Evolutionary conservation across 1,140 invertebrate genomes (phyloP).

Genomic region (Arctopsyche grandis): DNA sequence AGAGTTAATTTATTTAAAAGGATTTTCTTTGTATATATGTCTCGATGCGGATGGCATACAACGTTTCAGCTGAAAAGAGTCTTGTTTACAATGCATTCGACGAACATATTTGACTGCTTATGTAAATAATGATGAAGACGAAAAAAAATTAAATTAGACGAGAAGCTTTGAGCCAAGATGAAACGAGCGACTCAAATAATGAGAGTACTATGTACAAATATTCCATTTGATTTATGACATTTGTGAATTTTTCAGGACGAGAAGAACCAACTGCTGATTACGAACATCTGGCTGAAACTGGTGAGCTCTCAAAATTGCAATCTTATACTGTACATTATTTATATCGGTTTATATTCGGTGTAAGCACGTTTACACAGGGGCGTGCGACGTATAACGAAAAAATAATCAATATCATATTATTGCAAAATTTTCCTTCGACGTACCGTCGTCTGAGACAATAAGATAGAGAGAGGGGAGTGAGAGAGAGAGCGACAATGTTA

Average conservation of each 20-base stretch:
- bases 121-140: too few species aligned
- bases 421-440: neutral
- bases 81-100: too few species aligned
- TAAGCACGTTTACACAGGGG: neutral
- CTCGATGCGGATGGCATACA: too few species aligned
- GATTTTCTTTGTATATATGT: too few species aligned
- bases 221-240: neutral
- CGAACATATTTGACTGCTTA: too few species aligned
- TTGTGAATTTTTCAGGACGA: slow-evolving; percentile 76
- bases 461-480: neutral
- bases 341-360: too few species aligned
- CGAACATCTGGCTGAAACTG: slow-evolving; percentile 92
- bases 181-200: neutral
- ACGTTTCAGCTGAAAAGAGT: too few species aligned
- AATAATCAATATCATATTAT: slow-evolving; percentile 16
- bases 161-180: neutral
- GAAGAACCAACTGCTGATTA: slow-evolving; percentile 92
- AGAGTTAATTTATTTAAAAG: too few species aligned
- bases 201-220: neutral
- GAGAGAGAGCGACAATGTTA: slow-evolving; percentile 15
- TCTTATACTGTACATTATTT: neutral
- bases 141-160: neutral
- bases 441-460: neutral
- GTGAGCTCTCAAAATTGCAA: slow-evolving; percentile 68
- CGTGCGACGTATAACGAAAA: neutral